Conservation (phyloP, 1,140 invertebrate species). For the Pseudoatta argentina region DNA sequence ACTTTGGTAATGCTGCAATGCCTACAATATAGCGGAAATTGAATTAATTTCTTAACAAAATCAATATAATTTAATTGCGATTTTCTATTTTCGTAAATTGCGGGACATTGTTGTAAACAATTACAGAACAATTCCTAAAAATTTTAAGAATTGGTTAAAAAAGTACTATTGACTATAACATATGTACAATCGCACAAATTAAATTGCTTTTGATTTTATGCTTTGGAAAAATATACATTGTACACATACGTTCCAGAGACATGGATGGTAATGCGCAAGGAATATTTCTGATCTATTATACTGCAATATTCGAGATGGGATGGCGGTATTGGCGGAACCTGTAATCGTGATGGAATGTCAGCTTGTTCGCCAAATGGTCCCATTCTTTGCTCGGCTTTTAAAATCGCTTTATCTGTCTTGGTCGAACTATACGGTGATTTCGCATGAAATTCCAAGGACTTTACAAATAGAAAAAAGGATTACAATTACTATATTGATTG, state of each 20-base stretch:
- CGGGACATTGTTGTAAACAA: not conserved
- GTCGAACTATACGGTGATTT: not conserved
- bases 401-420: not conserved
- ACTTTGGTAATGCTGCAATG: constrained; percentile 54
- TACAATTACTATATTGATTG: not conserved
- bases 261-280: constrained; percentile 37
- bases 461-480: not conserved
- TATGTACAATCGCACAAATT: not conserved
- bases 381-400: not conserved
- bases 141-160: constrained; percentile 18
- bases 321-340: constrained; percentile 62
- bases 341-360: not conserved
- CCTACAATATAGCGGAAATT: constrained; percentile 46
- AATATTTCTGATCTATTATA: constrained; percentile 65
- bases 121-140: not conserved
- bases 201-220: not conserved
- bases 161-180: not conserved
- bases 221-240: not conserved
- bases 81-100: not conserved
- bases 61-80: not conserved
- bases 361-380: not conserved
- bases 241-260: constrained; percentile 48
- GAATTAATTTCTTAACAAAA: not conserved
- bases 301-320: constrained; percentile 56
- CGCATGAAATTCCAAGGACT: constrained; percentile 60